phyloP scores from a whole-genome alignment of 2,113 vertebrate genomes.

The Microcebus griseorufus region DNA sequence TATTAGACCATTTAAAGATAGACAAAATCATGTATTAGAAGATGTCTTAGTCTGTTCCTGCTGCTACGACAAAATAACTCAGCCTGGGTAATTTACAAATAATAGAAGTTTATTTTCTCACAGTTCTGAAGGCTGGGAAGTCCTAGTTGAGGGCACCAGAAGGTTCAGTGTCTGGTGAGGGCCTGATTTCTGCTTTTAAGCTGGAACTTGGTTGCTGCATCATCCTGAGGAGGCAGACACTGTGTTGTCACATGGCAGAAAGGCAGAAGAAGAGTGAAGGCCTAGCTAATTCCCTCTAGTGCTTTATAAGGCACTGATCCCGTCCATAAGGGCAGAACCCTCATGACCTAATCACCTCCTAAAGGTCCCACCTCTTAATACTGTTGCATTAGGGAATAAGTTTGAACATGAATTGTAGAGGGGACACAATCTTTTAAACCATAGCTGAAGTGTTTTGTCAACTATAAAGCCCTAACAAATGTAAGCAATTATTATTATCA shows the following conservation, averaged over 20 bases:
- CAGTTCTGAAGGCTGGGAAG: not conserved
- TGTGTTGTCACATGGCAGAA: not conserved
- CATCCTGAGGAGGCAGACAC: not conserved
- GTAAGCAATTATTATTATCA: not conserved
- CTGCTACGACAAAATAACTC: not conserved
- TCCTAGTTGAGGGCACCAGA: not conserved
- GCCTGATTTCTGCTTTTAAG: not conserved
- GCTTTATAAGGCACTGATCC: not conserved
- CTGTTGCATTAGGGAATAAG: not conserved
- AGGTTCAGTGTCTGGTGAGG: not conserved
- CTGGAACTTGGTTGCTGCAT: not conserved
- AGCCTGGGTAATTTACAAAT: not conserved
- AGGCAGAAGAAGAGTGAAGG: not conserved
- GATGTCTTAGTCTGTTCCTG: not conserved
- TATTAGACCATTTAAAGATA: conserved; percentile 2
- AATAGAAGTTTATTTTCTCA: not conserved
- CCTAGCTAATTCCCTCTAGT: not conserved
- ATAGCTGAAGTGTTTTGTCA: not conserved
- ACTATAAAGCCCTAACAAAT: not conserved
- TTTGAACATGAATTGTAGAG: not conserved
- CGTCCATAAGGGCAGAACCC: not conserved
- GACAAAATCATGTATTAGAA: not conserved
- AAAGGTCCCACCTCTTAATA: not conserved
- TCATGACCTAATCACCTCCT: not conserved
- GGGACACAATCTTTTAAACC: not conserved